Evolutionary conservation across 2,113 vertebrate species (phyloP).

Genomic region (Pseudopodoces humilis): DNA sequence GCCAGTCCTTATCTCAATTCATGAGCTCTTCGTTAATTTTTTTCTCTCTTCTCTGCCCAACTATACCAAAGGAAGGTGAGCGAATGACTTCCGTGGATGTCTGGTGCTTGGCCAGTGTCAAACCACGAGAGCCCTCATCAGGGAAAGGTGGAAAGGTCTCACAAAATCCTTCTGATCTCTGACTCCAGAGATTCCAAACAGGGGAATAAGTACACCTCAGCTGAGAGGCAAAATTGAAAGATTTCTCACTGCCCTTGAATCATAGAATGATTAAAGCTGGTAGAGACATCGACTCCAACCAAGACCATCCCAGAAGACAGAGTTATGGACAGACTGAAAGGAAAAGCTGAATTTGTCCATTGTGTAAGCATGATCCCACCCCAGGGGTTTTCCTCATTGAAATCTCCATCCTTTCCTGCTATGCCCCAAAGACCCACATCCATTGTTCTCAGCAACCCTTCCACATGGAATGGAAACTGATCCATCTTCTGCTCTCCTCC

Average conservation of each 20-base stretch:
- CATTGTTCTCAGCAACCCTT: not conserved
- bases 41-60: not conserved
- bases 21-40: not conserved
- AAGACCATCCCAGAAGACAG: not conserved
- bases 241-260: not conserved
- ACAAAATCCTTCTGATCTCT: not conserved
- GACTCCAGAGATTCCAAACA: not conserved
- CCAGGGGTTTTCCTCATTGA: not conserved
- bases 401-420: not conserved
- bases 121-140: not conserved
- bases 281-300: not conserved
- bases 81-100: rapidly evolving
- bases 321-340: not conserved
- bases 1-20: not conserved
- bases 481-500: not conserved
- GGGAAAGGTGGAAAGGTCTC: not conserved
- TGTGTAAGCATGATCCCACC: not conserved
- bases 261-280: not conserved
- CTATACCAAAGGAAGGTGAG: not conserved
- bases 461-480: not conserved
- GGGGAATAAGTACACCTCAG: not conserved
- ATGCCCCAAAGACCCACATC: not conserved
- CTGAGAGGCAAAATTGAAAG: not conserved
- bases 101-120: not conserved
- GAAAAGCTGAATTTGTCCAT: not conserved